Conservation (phyloP, 2,888 invertebrate species). For the Sialis lutaria region DNA sequence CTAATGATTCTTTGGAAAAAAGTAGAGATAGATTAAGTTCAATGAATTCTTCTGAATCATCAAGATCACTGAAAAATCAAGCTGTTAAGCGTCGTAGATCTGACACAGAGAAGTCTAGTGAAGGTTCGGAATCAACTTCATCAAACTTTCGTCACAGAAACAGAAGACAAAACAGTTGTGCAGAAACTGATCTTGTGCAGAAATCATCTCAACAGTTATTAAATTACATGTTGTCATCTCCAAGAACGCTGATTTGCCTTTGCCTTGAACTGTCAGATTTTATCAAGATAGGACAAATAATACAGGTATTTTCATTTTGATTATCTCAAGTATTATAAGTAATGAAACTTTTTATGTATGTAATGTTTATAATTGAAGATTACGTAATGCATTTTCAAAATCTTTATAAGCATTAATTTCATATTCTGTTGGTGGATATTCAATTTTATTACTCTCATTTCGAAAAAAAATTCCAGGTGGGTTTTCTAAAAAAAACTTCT, state of each 20-base stretch:
- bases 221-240: constrained; percentile 55
- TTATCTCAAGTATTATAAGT: background rate
- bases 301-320: constrained; percentile 41
- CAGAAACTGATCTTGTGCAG: background rate
- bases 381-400: constrained; percentile 35
- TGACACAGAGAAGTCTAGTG: constrained; percentile 3
- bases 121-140: constrained; percentile 5
- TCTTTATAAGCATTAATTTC: constrained; percentile 37
- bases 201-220: constrained; percentile 27
- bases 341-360: constrained; percentile 4
- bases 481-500: constrained; percentile 33
- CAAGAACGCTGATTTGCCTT: constrained; percentile 55
- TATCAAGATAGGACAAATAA: constrained; percentile 57
- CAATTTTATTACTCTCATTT: constrained; percentile 20
- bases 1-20: constrained; percentile 3
- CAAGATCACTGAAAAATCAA: background rate
- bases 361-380: constrained; percentile 20
- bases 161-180: too few relatives aligned
- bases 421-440: constrained; percentile 33
- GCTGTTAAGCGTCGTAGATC: background rate
- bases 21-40: background rate
- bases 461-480: constrained; percentile 34
- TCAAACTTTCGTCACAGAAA: constrained; percentile 2
- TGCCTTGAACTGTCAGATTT: constrained; percentile 59
- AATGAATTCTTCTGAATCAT: background rate